A percentile compares a stretch with the other conserved stretches of the same genome.
phyloP scores from a whole-genome alignment of 30 jellyfish, hydroid and myxozoan genomes.

The Hydractinia symbiolongicarpus region DNA sequence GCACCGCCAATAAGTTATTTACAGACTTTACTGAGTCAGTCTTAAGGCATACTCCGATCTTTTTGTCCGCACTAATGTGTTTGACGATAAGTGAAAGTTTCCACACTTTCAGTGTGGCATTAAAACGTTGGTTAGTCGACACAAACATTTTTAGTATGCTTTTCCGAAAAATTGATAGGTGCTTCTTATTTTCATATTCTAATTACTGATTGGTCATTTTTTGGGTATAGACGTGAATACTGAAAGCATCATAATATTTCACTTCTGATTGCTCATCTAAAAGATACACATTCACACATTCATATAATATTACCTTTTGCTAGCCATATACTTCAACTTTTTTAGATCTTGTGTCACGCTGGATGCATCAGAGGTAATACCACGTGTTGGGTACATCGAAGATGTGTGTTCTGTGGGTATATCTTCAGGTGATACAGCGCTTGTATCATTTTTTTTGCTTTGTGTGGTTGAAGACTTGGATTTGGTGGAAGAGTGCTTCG shows the following conservation, averaged over 20 bases:
- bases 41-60: too few species aligned
- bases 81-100: neutral
- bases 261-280: too few species aligned
- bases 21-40: too few species aligned
- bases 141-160: too few species aligned
- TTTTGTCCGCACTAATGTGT: neutral
- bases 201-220: too few species aligned
- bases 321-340: slow-evolving; percentile 52
- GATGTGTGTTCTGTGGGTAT: slow-evolving; percentile 43
- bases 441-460: slow-evolving; percentile 5
- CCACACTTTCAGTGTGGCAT: neutral
- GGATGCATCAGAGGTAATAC: slow-evolving; percentile 25
- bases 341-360: slow-evolving; percentile 62
- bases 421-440: slow-evolving; percentile 42
- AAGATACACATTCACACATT: neutral
- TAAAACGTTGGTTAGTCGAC: too few species aligned
- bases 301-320: slow-evolving; percentile 79
- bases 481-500: slow-evolving; percentile 7
- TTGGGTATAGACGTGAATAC: too few species aligned
- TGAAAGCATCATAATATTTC: too few species aligned
- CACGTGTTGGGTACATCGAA: too few species aligned
- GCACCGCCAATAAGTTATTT: too few species aligned
- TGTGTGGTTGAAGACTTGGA: slow-evolving; percentile 12
- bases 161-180: too few species aligned
- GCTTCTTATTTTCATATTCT: too few species aligned